These are phyloP conservation scores for Hydrolagus colliei DNA, from an alignment of 2,797 vertebrate species.

Conservation along the genomic window DNA sequence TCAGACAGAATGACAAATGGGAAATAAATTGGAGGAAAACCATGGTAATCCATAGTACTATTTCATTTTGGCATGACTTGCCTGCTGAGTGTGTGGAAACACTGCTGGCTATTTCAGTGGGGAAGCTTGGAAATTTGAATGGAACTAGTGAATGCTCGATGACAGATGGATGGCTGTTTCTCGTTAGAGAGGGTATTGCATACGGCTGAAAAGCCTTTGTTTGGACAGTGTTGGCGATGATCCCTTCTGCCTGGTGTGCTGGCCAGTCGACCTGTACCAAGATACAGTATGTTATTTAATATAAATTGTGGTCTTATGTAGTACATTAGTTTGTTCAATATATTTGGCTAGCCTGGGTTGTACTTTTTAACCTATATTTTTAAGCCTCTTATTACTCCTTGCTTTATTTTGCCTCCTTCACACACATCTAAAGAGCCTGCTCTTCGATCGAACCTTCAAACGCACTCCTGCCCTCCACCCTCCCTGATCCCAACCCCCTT, in stretches of 20 bases:
- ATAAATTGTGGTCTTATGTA: too few relatives aligned
- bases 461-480: too few relatives aligned
- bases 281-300: too few relatives aligned
- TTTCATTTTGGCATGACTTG: not conserved
- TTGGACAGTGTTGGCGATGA: not conserved
- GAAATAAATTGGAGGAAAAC: constrained; percentile 18
- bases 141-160: constrained; percentile 18
- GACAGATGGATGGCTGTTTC: constrained; percentile 27
- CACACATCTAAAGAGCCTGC: too few relatives aligned
- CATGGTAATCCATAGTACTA: not conserved
- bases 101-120: not conserved
- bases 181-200: constrained; percentile 9
- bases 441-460: too few relatives aligned
- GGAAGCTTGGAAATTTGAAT: constrained; percentile 21
- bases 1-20: not conserved
- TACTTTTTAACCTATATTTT: too few relatives aligned
- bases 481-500: too few relatives aligned
- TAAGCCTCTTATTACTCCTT: too few relatives aligned
- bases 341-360: too few relatives aligned
- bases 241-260: not conserved
- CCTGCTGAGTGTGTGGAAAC: not conserved
- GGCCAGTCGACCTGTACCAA: not conserved
- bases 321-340: too few relatives aligned
- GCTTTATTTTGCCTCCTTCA: too few relatives aligned
- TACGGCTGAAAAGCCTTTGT: constrained; percentile 14